Evolutionary conservation across 2,797 vertebrate genomes (phyloP), one percentile per base, ranked within the genome.

Genomic region (Glossophaga mutica): DNA sequence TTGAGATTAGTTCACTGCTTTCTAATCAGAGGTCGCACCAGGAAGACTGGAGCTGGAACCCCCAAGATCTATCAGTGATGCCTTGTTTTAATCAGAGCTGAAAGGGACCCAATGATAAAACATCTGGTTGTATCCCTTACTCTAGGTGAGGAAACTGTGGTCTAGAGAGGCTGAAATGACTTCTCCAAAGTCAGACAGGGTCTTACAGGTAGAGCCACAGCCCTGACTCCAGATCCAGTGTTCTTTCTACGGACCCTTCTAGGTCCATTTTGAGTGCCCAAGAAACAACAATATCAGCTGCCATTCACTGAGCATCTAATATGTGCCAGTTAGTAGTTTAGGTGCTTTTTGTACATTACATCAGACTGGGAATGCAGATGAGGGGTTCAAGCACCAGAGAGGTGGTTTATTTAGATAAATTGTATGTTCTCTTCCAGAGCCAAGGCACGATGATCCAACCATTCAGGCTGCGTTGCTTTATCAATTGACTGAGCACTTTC

Each of bases 1-100:
- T 39, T 29, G 22, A 62, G 10, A 9, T 26, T 34, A 24, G 32
- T 79, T 71, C 78, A 67, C 83, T 73, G 42, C n/a, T 77, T 84
- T 87, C 87, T 81, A 74, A 59, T 74, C 55, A 88, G 78, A 79
- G 32, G 21, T 42, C 29, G 62, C 26, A 10, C 57, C 14, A 22
- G 39, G 57, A 90, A 87, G 39, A 34, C 15, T 44, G 32, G 87
- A 68, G 52, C 37, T 42, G 6, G 62, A 46, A 32, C 26, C 15
- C 73, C 34, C n/a, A 34, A 9, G 48, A 15, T 65, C 24, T 34
- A 19, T 14, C 0, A 5, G 82, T 15, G 71, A 62, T 39, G 16
- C 34, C 68, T 97, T 97, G 95, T 97, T 98, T 98, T 96, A 85
- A 96, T 94, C 57, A 52, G 93, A 96, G 90, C 94, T 95, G 94